A percentile compares a stretch with the other conserved stretches of the same genome.
phyloP scores from a whole-genome alignment of 2,797 vertebrate genomes.

The Lithobates pipiens region DNA sequence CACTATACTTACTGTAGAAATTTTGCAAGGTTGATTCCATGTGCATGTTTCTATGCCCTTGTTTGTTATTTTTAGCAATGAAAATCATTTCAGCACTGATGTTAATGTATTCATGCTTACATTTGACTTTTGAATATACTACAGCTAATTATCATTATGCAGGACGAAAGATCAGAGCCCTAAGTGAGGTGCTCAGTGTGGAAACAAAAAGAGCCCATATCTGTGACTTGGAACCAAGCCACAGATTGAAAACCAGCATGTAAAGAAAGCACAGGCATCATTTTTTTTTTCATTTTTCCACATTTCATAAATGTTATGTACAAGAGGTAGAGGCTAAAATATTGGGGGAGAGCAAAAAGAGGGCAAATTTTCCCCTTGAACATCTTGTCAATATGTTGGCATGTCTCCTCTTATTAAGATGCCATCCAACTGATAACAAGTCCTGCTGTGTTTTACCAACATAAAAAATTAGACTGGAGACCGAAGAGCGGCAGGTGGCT shows the following conservation, averaged over 20 bases:
- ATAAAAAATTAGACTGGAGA: slow-evolving; percentile 99
- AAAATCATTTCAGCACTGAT: slow-evolving; percentile 74
- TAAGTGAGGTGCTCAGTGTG: slow-evolving; percentile 76
- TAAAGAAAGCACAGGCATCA: slow-evolving; percentile 67
- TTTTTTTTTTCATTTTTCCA: slow-evolving; percentile 20
- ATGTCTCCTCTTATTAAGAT: slow-evolving; percentile 98
- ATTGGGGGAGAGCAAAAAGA: slow-evolving; percentile 64
- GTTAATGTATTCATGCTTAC: slow-evolving; percentile 96
- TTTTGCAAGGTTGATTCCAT: too few species aligned
- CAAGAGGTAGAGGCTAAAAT: slow-evolving; percentile 51
- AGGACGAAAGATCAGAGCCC: slow-evolving; percentile 84
- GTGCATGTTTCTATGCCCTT: slow-evolving; percentile 67
- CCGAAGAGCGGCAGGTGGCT: slow-evolving; percentile 97
- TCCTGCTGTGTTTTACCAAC: slow-evolving; percentile 99
- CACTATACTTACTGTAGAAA: too few species aligned
- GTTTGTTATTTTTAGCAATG: slow-evolving; percentile 76
- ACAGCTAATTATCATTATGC: slow-evolving; percentile 93
- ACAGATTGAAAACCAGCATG: slow-evolving; percentile 73
- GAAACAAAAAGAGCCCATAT: slow-evolving; percentile 88
- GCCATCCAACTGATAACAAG: slow-evolving; percentile 97
- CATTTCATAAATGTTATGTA: slow-evolving; percentile 62
- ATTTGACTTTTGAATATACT: slow-evolving; percentile 97
- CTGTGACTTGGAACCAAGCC: slow-evolving; percentile 83
- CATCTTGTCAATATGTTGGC: slow-evolving; percentile 99
- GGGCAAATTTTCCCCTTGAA: slow-evolving; percentile 93